These are phyloP conservation scores for Drosophila flavopinicola DNA, from an alignment of 2,888 invertebrate genomes.

Conservation along the genomic window DNA sequence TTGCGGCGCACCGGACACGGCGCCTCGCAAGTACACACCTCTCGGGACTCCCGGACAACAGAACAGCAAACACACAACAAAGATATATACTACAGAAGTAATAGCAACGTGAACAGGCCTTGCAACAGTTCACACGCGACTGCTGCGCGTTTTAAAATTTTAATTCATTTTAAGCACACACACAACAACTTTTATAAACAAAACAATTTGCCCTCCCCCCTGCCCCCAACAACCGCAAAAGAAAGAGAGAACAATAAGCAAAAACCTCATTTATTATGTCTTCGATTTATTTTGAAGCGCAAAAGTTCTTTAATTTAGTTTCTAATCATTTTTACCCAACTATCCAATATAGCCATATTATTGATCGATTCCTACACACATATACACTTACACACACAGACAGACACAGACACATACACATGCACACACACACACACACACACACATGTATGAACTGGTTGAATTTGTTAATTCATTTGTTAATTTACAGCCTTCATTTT, in stretches of 20 bases:
- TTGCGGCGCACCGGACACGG: neutral
- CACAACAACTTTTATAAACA: neutral
- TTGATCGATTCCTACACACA: conserved; percentile 3
- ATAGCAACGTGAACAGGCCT: conserved; percentile 1
- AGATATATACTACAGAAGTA: too few relatives aligned
- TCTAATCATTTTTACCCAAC: conserved; percentile 7
- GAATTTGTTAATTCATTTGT: conserved; percentile 8
- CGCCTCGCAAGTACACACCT: neutral
- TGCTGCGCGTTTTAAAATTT: conserved; percentile 18
- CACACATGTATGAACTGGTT: neutral
- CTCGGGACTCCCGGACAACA: conserved; percentile 2
- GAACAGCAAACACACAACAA: too few relatives aligned
- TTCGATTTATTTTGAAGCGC: conserved; percentile 16
- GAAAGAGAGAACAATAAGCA: neutral
- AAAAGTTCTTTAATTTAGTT: conserved; percentile 6
- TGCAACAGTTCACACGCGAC: conserved; percentile 7
- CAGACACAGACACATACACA: too few relatives aligned
- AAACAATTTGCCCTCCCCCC: neutral
- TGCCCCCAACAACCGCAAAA: neutral
- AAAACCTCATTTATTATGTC: conserved; percentile 9
- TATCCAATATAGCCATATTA: conserved; percentile 3
- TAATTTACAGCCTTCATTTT: neutral
- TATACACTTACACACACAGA: too few relatives aligned
- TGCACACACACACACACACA: too few relatives aligned
- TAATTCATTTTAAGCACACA: conserved; percentile 19